Evolutionary conservation across 2,888 invertebrate species (phyloP).

Genomic region (Belgica antarctica): DNA sequence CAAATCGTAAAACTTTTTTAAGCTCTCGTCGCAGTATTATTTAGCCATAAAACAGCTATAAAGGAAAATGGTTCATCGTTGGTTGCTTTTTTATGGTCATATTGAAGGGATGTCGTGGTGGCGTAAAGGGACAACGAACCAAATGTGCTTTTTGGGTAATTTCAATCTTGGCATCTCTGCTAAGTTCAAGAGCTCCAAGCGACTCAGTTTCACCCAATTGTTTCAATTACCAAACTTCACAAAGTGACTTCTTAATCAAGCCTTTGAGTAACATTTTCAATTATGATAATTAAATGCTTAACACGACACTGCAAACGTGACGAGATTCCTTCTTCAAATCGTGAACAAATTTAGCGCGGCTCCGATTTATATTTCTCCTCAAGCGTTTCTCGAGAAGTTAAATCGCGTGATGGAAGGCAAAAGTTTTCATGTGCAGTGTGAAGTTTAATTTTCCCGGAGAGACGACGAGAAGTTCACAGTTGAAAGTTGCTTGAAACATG

Average conservation of each 20-base stretch:
- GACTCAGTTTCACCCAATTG: too few species aligned
- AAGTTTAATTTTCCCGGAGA: background rate
- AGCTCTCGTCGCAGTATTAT: slow-evolving; percentile 37
- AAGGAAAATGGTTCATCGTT: slow-evolving; percentile 30
- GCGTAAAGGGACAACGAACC: background rate
- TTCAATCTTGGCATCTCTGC: background rate
- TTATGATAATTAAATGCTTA: background rate
- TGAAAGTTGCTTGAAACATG: background rate
- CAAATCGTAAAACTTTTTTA: slow-evolving; percentile 35
- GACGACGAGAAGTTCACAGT: background rate
- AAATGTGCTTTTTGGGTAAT: background rate
- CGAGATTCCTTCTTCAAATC: slow-evolving; percentile 4
- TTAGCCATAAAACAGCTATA: slow-evolving; percentile 36
- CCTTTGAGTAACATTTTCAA: background rate
- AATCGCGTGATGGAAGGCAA: too few species aligned
- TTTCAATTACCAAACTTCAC: too few species aligned
- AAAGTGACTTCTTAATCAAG: too few species aligned
- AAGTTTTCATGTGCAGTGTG: background rate
- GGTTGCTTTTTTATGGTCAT: background rate
- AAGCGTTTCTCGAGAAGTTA: background rate
- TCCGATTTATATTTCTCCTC: background rate
- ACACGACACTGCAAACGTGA: background rate
- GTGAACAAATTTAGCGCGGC: background rate
- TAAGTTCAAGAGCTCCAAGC: too few species aligned
- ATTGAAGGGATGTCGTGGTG: background rate